Evolutionary conservation across 2,888 invertebrate species (phyloP), one percentile per base, ranked within the genome.

Genomic region (Euzetes globulus): DNA sequence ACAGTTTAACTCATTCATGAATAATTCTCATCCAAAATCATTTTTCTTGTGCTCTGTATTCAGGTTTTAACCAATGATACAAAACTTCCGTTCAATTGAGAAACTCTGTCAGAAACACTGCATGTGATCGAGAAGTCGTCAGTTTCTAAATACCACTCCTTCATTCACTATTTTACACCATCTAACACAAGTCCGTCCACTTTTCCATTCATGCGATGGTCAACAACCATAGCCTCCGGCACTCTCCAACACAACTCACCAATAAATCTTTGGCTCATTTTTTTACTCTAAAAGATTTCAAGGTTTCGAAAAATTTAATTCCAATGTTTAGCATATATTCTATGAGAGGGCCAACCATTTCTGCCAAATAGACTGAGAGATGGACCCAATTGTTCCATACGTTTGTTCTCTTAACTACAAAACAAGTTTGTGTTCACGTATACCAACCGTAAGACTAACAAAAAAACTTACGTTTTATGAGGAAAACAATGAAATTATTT

Each of bases 61-160:
- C 22, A 58, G 58, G 25, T n/a, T 15, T n/a, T n/a, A 50, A n/a
- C 13, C 58, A 58, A 22, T 58, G 58, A 58, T 58, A 58, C 25
- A 58, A 58, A 58, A 58, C 58, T 58, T 58, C 58, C 58, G 58
- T 58, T 58, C 58, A 58, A 58, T 58, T 58, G 58, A 58, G 58
- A 58, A 58, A 58, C n/a, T 22, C 50, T 58, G 58, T 58, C 58
- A 58, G 58, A 58, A 58, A 58, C 58, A 58, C 58, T n/a, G 25
- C 58, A 58, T 58, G 58, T 19, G 22, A 11, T 58, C 22, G 19
- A n/a, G 11, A 22, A 58, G 58, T 58, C 58, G 58, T 58, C 33
- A 33, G 19, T 22, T 22, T 25, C 58, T 58, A 58, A 58, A 58
- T 58, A 58, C 58, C 58, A 58, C 58, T 19, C 58, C 58, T 58